Conservation (phyloP, 2,797 vertebrate genomes). For the Cynodonichthys magdalenae region DNA sequence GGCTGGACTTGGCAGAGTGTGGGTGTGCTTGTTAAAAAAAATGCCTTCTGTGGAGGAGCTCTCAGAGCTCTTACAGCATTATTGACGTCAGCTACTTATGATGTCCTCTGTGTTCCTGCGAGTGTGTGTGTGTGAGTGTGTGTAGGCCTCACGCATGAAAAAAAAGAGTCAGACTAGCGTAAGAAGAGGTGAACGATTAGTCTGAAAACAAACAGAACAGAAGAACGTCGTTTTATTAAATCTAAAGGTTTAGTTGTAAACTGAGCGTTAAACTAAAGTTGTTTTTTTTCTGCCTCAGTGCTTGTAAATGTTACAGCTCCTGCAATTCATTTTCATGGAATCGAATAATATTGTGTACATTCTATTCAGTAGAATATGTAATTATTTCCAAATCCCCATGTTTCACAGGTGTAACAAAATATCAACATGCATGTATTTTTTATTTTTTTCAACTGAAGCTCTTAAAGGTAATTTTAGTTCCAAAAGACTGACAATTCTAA, state of each 20-base stretch:
- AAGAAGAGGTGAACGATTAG: conserved; percentile 36
- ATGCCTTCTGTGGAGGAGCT: conserved; percentile 58
- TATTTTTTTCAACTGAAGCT: too few relatives aligned
- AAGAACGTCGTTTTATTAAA: conserved; percentile 5
- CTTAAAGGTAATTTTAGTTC: too few relatives aligned
- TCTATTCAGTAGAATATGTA: background rate
- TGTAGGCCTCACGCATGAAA: conserved; percentile 38
- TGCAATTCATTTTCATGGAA: background rate
- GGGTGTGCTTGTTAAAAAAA: conserved; percentile 72
- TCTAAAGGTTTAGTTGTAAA: conserved; percentile 5
- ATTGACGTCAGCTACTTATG: conserved; percentile 72
- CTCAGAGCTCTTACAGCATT: conserved; percentile 62
- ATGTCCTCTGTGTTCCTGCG: conserved; percentile 46
- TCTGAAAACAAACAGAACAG: conserved; percentile 32
- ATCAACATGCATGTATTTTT: too few relatives aligned
- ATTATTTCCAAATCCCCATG: background rate
- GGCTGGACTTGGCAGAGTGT: conserved; percentile 71
- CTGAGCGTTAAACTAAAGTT: too few relatives aligned
- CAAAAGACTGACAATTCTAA: too few relatives aligned
- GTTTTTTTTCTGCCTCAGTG: background rate
- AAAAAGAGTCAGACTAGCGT: conserved; percentile 23
- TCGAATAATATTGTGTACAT: background rate
- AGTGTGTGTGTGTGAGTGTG: conserved; percentile 18
- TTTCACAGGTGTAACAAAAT: too few relatives aligned
- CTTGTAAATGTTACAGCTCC: background rate